Percentiles rank a stretch among this genome's conserved stretches.
Evolutionary conservation across 2,113 vertebrate genomes (phyloP).

Genomic region (Panurus biarmicus): DNA sequence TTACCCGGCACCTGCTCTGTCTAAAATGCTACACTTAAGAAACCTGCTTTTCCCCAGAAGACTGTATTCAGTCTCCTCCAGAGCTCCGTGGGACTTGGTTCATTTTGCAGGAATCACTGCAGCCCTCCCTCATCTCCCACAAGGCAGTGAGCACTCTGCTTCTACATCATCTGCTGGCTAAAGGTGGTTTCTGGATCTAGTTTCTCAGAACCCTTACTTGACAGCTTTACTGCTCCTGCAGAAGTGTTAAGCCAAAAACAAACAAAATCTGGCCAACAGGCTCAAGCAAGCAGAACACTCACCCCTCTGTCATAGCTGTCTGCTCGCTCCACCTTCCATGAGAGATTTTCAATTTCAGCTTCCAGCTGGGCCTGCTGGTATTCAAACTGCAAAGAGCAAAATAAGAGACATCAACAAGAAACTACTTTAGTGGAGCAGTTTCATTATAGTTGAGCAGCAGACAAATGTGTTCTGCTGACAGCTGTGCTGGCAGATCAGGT

Average conservation of each 20-base stretch:
- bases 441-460: background rate
- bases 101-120: background rate
- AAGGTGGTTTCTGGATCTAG: background rate
- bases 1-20: background rate
- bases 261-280: background rate
- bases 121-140: background rate
- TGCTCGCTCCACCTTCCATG: conserved; percentile 97
- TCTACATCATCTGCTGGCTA: background rate
- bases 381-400: conserved; percentile 82
- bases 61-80: background rate
- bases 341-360: conserved; percentile 98
- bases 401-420: background rate
- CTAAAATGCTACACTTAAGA: background rate
- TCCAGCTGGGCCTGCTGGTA: conserved; percentile 99
- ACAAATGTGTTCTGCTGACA: background rate
- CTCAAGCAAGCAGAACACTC: conserved; percentile 38
- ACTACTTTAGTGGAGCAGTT: background rate
- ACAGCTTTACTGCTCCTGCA: background rate
- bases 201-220: background rate
- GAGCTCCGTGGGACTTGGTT: background rate
- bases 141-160: background rate
- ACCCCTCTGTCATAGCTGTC: conserved; percentile 97
- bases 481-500: background rate
- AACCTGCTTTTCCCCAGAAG: background rate
- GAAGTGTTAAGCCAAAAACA: background rate